Evolutionary conservation across 2,888 invertebrate genomes (phyloP).

Genomic region (Megalurothrips usitatus): DNA sequence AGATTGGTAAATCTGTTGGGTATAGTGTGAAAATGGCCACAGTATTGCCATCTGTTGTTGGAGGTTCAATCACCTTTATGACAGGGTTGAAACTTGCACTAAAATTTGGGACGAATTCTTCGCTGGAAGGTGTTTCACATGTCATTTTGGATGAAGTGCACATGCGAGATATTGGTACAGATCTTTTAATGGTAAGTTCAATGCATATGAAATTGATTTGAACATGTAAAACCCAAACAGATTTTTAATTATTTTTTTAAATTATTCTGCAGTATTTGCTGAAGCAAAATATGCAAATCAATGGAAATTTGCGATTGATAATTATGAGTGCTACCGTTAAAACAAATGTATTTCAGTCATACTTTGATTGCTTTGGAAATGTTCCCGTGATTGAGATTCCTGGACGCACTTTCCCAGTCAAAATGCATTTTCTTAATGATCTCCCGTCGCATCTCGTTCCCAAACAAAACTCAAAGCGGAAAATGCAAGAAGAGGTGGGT

Average conservation of each 20-base stretch:
- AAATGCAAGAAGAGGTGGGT: too few species aligned
- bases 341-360: conserved; percentile 56
- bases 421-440: conserved; percentile 53
- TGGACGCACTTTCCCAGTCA: conserved; percentile 59
- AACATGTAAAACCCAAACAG: not conserved
- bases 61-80: conserved; percentile 57
- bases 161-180: conserved; percentile 65
- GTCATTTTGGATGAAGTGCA: conserved; percentile 71
- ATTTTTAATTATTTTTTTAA: conserved; percentile 40
- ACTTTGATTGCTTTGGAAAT: conserved; percentile 51
- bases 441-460: not conserved
- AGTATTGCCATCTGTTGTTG: conserved; percentile 50
- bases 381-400: conserved; percentile 49
- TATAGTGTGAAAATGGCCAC: conserved; percentile 61
- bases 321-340: conserved; percentile 73
- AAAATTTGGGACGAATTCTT: not conserved
- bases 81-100: not conserved
- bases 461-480: conserved; percentile 34
- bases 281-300: conserved; percentile 52
- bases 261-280: conserved; percentile 47
- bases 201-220: not conserved
- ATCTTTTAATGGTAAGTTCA: conserved; percentile 51
- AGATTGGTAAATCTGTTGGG: conserved; percentile 61
- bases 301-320: conserved; percentile 56
- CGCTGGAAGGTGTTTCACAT: conserved; percentile 57